These are phyloP conservation scores for Tethea ocularis DNA, from an alignment of 2,888 invertebrate genomes.

Conservation along the genomic window DNA sequence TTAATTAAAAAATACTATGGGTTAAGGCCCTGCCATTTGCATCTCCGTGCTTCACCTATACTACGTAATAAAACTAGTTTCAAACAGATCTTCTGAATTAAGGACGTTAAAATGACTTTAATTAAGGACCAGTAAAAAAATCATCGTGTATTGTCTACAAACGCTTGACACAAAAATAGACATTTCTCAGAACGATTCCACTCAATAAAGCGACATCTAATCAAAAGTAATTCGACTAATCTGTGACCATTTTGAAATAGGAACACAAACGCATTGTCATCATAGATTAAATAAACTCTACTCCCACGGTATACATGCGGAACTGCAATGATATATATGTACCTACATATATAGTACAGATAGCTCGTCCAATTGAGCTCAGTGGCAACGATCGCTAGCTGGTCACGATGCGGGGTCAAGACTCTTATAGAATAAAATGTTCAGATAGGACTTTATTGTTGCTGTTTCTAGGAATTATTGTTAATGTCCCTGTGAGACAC, in stretches of 20 bases:
- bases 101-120: background rate
- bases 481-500: background rate
- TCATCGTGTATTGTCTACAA: background rate
- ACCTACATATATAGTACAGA: constrained; percentile 31
- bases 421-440: constrained; percentile 56
- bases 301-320: constrained; percentile 32
- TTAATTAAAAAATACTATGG: too few relatives aligned
- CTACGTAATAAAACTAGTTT: background rate
- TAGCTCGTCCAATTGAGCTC: constrained; percentile 66
- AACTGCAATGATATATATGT: constrained; percentile 27
- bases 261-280: constrained; percentile 27
- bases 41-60: too few relatives aligned
- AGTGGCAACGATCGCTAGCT: constrained; percentile 74
- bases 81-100: background rate
- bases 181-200: background rate
- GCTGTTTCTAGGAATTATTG: background rate
- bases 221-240: constrained; percentile 1
- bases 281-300: constrained; percentile 12
- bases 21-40: too few relatives aligned
- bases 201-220: constrained; percentile 5
- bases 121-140: background rate
- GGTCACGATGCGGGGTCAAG: constrained; percentile 79
- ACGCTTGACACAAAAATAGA: background rate
- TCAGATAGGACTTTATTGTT: constrained; percentile 16
- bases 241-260: background rate